phyloP scores from a whole-genome alignment of 2,113 vertebrate genomes.

The Petromus typicus region DNA sequence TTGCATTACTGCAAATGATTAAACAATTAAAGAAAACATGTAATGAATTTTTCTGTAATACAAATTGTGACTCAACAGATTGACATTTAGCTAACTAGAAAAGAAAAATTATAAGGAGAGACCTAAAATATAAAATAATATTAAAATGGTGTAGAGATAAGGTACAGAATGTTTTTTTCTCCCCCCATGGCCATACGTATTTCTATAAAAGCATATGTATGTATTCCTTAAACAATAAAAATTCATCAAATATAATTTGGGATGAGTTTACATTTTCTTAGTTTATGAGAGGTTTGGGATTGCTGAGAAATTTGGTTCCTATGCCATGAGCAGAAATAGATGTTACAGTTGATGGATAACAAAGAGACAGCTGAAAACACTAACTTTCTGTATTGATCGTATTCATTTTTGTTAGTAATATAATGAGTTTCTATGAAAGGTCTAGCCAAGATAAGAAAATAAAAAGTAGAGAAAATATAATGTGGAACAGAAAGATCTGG shows the following conservation, averaged over 20 bases:
- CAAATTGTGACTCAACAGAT: not conserved
- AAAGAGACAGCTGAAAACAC: constrained; percentile 64
- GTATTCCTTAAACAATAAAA: constrained; percentile 16
- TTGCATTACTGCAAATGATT: not conserved
- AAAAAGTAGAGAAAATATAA: constrained; percentile 37
- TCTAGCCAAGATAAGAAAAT: constrained; percentile 56
- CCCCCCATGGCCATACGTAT: not conserved
- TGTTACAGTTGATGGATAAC: constrained; percentile 39
- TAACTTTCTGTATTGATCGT: constrained; percentile 74
- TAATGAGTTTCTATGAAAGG: constrained; percentile 62
- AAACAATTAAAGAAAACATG: not conserved
- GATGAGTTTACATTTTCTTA: not conserved
- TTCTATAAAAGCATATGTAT: not conserved
- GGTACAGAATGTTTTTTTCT: not conserved
- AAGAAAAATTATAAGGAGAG: not conserved
- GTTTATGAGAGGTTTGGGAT: not conserved
- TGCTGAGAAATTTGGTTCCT: constrained; percentile 60
- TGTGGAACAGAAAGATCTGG: not conserved
- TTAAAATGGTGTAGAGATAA: not conserved
- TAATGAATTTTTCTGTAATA: not conserved
- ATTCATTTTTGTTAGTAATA: constrained; percentile 59
- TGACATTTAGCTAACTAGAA: not conserved
- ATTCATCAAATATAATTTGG: not conserved
- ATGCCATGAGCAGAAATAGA: not conserved
- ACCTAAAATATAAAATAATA: not conserved